These are phyloP conservation scores for Salvelinus fontinalis DNA, from an alignment of 2,113 vertebrate genomes.

Conservation along the genomic window DNA sequence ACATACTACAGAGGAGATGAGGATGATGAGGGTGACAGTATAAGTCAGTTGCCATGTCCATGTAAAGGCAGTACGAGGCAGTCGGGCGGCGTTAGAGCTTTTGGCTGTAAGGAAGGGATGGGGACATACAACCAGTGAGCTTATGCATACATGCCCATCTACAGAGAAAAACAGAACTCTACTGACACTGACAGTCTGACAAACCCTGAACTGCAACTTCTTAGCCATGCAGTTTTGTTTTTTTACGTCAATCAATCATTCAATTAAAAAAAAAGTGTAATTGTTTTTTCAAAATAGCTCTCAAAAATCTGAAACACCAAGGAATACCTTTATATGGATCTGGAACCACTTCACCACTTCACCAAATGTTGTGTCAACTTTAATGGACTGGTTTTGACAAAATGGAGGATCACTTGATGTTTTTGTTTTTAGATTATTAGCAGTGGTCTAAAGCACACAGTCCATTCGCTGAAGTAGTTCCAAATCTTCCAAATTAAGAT, in stretches of 20 bases:
- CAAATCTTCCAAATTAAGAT: slow-evolving; percentile 77
- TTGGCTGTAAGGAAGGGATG: slow-evolving; percentile 99
- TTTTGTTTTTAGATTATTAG: background rate
- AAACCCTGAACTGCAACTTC: slow-evolving; percentile 99
- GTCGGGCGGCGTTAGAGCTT: slow-evolving; percentile 99
- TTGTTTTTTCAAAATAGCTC: slow-evolving; percentile 61
- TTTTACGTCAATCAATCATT: slow-evolving; percentile 11
- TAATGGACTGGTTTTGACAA: slow-evolving; percentile 31
- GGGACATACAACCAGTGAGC: slow-evolving; percentile 99
- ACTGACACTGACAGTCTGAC: slow-evolving; percentile 99
- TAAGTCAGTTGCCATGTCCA: slow-evolving; percentile 99
- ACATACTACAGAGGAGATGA: slow-evolving; percentile 97
- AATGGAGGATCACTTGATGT: background rate
- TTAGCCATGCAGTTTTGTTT: slow-evolving; percentile 91
- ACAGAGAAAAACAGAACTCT: slow-evolving; percentile 97
- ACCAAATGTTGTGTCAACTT: slow-evolving; percentile 66
- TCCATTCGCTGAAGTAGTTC: slow-evolving; percentile 81
- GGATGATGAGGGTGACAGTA: slow-evolving; percentile 93
- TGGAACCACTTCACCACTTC: slow-evolving; percentile 79
- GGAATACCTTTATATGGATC: slow-evolving; percentile 64
- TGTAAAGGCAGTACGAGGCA: slow-evolving; percentile 99
- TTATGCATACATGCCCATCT: slow-evolving; percentile 97
- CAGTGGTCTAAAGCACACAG: slow-evolving; percentile 44
- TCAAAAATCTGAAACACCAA: slow-evolving; percentile 65
- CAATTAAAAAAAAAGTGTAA: slow-evolving; percentile 65